These are phyloP conservation scores for Augiades crinisus DNA, from an alignment of 2,888 invertebrate genomes.

Conservation along the genomic window DNA sequence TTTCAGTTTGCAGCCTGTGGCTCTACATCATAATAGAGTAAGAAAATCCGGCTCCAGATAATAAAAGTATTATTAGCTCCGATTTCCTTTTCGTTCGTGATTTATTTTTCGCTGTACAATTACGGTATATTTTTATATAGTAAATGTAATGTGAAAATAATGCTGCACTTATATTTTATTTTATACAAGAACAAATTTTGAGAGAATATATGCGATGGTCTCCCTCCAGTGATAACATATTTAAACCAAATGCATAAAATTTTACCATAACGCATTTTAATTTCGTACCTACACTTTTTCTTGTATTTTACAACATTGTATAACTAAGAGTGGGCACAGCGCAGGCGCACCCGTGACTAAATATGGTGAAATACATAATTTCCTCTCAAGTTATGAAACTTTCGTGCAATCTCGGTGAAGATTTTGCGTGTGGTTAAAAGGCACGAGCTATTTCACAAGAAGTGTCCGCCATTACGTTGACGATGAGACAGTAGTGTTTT, in stretches of 20 bases:
- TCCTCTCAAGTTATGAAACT: conserved; percentile 19
- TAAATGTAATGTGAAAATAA: too few relatives aligned
- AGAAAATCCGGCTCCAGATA: conserved; percentile 31
- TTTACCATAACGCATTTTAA: too few relatives aligned
- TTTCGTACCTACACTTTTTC: too few relatives aligned
- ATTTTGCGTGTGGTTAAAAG: conserved; percentile 25
- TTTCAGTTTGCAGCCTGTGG: conserved; percentile 43
- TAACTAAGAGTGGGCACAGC: too few relatives aligned
- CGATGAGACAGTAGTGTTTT: conserved; percentile 1
- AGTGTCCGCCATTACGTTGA: conserved; percentile 5
- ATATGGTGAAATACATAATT: conserved; percentile 20
- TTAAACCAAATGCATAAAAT: too few relatives aligned
- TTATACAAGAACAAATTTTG: too few relatives aligned
- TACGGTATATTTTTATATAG: too few relatives aligned
- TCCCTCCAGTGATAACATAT: too few relatives aligned
- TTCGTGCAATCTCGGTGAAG: conserved; percentile 11
- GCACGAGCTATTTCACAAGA: conserved; percentile 15
- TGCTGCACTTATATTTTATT: not conserved
- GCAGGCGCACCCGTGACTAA: not conserved
- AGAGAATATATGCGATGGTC: too few relatives aligned
- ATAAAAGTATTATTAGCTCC: conserved; percentile 30
- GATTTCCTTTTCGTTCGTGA: conserved; percentile 15
- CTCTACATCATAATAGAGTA: conserved; percentile 45
- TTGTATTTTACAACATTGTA: too few relatives aligned
- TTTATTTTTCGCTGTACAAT: conserved; percentile 8